Evolutionary conservation across 2,797 vertebrate genomes (phyloP).

Genomic region (Anguilla obscura): DNA sequence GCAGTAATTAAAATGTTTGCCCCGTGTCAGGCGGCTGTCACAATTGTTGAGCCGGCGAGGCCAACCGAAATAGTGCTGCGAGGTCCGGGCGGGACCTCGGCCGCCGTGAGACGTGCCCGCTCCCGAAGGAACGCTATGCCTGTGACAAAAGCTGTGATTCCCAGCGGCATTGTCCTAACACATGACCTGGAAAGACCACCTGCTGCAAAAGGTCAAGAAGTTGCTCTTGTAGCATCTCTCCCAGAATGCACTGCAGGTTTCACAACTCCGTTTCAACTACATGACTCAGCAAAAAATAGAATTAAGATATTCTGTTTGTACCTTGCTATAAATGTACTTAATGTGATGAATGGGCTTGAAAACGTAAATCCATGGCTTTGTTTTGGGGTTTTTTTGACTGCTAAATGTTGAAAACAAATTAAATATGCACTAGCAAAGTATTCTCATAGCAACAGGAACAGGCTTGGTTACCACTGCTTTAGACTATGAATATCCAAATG

Average conservation of each 20-base stretch:
- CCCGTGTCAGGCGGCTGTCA: slow-evolving; percentile 14
- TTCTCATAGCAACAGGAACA: background rate
- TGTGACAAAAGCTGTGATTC: background rate
- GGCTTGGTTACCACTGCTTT: background rate
- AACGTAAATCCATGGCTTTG: background rate
- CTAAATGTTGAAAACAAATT: background rate
- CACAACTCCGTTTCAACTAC: too few relatives aligned
- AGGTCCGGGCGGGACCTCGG: background rate
- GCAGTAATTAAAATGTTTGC: slow-evolving; percentile 22
- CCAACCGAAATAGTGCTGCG: background rate
- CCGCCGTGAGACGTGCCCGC: background rate
- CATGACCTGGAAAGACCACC: slow-evolving; percentile 27
- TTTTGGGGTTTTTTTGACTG: background rate
- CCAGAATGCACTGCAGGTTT: background rate
- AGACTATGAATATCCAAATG: background rate
- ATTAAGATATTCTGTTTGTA: too few relatives aligned
- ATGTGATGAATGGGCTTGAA: background rate
- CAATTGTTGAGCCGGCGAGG: background rate
- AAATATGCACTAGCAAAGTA: background rate
- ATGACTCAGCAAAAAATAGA: background rate
- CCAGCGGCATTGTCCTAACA: background rate
- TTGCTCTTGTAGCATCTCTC: background rate
- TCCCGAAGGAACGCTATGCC: background rate
- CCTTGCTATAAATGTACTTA: background rate
- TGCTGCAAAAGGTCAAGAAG: background rate